Conservation (phyloP, 2,113 vertebrate genomes). For the Forbesichthys papilliferus region DNA sequence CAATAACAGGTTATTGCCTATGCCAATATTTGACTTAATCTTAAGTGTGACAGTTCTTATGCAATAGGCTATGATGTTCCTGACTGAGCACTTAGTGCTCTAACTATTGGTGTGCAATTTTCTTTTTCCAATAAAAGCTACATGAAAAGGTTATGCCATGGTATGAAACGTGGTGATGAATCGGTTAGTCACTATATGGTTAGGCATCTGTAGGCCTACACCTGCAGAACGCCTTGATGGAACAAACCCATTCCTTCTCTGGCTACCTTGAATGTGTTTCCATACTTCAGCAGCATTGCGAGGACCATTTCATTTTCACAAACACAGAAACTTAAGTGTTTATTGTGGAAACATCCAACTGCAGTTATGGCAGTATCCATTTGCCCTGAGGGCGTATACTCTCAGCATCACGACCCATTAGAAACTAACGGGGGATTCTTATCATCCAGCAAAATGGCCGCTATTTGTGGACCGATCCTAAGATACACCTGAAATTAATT, state of each 20-base stretch:
- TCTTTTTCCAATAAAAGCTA: no score
- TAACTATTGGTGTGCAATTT: no score
- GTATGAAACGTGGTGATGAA: not conserved
- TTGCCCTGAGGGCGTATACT: conserved; percentile 13
- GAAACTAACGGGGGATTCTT: conserved; percentile 39
- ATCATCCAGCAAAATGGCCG: conserved; percentile 74
- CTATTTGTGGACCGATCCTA: conserved; percentile 43
- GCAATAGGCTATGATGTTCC: no score
- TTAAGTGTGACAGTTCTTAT: no score
- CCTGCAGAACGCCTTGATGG: not conserved
- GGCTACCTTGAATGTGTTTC: no score
- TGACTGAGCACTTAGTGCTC: no score
- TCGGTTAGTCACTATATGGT: no score
- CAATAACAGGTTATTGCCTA: no score
- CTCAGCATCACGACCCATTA: conserved; percentile 40
- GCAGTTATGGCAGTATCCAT: conserved; percentile 11
- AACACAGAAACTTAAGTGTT: not conserved
- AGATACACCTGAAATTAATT: conserved; percentile 33
- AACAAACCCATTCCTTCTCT: conserved; percentile 1
- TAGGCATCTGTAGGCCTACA: no score
- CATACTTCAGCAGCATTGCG: not conserved
- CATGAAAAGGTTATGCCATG: no score
- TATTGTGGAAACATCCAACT: not conserved
- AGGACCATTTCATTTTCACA: not conserved
- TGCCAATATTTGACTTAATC: no score